Evolutionary conservation across 2,113 vertebrate species (phyloP), one percentile per base, ranked within the genome.

Genomic region (Aythya baeri): DNA sequence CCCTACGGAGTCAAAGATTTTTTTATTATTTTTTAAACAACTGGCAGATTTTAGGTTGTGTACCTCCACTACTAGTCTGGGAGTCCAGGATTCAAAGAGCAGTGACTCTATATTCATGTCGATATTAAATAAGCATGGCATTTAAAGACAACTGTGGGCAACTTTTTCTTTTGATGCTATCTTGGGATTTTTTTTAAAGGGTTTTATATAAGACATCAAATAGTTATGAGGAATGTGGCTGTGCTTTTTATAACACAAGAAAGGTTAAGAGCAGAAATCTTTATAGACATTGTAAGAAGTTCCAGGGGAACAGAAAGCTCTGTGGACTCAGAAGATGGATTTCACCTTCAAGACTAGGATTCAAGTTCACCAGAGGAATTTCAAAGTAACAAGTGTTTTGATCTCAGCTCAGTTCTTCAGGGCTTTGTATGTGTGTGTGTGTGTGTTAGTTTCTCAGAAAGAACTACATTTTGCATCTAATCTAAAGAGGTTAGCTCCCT

Each of bases 201-300:
- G 74, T 97, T 98, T 98, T 98, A 98, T 98, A 97, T 95, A 97
- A 97, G 93, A 95, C 97, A 98, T 98, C 97, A 98, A 98, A 98
- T 95, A 97, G 97, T 98, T 97, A 97, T 96, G 96, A 98, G 95
- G 84, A 97, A 97, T 87, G 97, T 97, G 96, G 93, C 96, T 97
- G 85, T 94, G 96, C 97, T 98, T 98, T 98, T 98, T 98, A 98
- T 97, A 98, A 97, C 97, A 97, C 79, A 96, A 97, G 97, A 98
- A 98, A 98, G 97, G 97, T 98, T 98, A 98, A 98, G 97, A 98
- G 92, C 82, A 98, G 97, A 97, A 96, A 97, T 97, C 97, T 98
- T 98, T 98, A 98, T 96, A 98, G 97, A 95, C 93, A 95, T 88
- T 93, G 83, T 96, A 96, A 98, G 97, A 97, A 97, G 87, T 97